Conservation (phyloP, 1,140 invertebrate genomes). For the Myzus persicae region DNA sequence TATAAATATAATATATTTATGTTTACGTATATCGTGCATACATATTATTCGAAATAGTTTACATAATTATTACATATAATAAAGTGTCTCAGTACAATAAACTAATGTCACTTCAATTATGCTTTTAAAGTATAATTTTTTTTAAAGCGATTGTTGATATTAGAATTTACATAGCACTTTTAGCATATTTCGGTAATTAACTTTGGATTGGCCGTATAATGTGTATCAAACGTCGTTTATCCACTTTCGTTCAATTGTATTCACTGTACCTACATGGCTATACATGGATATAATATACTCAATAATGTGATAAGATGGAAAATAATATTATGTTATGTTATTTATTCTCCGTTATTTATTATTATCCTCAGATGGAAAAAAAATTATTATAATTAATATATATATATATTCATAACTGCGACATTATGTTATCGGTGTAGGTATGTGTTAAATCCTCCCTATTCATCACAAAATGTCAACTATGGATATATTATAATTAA, state of each 20-base stretch:
- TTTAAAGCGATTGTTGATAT: not conserved
- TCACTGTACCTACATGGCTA: not conserved
- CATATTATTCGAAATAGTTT: no score
- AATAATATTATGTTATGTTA: no score
- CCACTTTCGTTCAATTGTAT: not conserved
- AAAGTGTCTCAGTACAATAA: not conserved
- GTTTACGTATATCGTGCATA: not conserved
- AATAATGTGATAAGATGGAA: no score
- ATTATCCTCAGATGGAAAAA: not conserved
- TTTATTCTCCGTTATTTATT: not conserved
- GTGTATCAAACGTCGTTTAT: not conserved
- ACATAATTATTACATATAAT: no score
- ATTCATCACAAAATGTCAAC: slow-evolving; percentile 32
- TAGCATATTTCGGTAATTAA: not conserved
- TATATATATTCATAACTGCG: not conserved
- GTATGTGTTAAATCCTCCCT: not conserved
- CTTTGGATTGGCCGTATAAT: not conserved
- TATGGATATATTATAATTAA: slow-evolving; percentile 12
- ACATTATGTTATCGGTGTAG: not conserved
- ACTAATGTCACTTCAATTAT: not conserved
- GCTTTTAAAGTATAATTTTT: not conserved
- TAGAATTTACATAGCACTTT: not conserved
- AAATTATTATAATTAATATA: not conserved
- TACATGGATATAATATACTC: no score
- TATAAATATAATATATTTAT: not conserved